phyloP scores from a whole-genome alignment of 2,113 vertebrate genomes.

The Apeltes quadracus region DNA sequence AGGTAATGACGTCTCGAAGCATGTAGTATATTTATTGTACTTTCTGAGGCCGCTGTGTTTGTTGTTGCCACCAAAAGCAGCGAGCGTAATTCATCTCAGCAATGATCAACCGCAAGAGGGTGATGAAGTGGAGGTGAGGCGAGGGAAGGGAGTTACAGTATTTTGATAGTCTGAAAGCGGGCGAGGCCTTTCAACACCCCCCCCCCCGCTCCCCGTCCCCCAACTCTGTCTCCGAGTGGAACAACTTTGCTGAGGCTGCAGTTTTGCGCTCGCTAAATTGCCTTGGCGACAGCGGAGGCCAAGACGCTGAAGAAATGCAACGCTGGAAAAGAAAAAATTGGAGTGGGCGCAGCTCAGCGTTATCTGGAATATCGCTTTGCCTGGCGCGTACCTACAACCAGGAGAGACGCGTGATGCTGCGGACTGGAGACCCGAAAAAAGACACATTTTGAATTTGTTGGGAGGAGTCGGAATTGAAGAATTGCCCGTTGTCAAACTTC shows the following conservation, averaged over 20 bases:
- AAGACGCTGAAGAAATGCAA: slow-evolving; percentile 71
- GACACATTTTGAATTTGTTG: neutral
- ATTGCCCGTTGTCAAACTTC: neutral
- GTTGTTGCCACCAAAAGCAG: neutral
- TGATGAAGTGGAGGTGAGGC: slow-evolving; percentile 42
- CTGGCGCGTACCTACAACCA: slow-evolving; percentile 71
- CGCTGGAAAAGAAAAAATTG: slow-evolving; percentile 56
- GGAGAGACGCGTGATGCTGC: slow-evolving; percentile 36
- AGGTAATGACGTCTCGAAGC: neutral
- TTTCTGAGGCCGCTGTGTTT: slow-evolving; percentile 10
- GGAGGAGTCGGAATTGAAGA: slow-evolving; percentile 15
- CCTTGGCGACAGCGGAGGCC: slow-evolving; percentile 67
- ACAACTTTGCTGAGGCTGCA: slow-evolving; percentile 64
- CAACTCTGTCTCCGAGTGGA: slow-evolving; percentile 66
- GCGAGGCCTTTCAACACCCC: slow-evolving; percentile 61
- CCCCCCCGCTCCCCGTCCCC: slow-evolving; percentile 57
- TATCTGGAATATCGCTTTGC: slow-evolving; percentile 76
- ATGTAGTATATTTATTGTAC: neutral
- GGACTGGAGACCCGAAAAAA: slow-evolving; percentile 14
- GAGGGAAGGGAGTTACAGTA: slow-evolving; percentile 59
- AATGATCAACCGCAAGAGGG: slow-evolving; percentile 25
- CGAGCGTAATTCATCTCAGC: slow-evolving; percentile 21
- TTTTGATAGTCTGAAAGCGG: slow-evolving; percentile 63
- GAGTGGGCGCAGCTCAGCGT: slow-evolving; percentile 61
- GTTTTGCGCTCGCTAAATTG: slow-evolving; percentile 64